These are phyloP conservation scores for Parnassius orleans DNA, from an alignment of 2,888 invertebrate species.

Conservation along the genomic window DNA sequence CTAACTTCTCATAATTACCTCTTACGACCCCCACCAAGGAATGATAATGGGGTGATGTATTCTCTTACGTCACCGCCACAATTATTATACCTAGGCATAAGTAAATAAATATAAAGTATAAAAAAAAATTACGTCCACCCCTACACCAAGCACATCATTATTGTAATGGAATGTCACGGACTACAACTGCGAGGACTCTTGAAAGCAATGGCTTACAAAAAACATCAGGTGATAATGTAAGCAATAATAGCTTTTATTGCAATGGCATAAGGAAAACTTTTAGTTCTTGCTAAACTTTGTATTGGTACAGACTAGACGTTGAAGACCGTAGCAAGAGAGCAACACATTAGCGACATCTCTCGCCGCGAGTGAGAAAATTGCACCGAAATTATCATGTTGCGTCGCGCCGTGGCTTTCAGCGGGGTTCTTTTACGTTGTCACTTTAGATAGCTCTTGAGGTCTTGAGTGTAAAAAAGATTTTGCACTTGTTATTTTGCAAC, in stretches of 20 bases:
- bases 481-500: conserved; percentile 18
- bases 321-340: conserved; percentile 61
- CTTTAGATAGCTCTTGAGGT: conserved; percentile 22
- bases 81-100: too few relatives aligned
- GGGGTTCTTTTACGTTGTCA: conserved; percentile 30
- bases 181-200: conserved; percentile 72
- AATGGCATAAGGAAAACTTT: conserved; percentile 28
- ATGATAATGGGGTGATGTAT: too few relatives aligned
- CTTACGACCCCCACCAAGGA: too few relatives aligned
- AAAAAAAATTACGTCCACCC: conserved; percentile 44
- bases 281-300: conserved; percentile 42
- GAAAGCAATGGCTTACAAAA: conserved; percentile 53
- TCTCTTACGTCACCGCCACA: too few relatives aligned
- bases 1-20: too few relatives aligned
- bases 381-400: conserved; percentile 63
- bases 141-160: conserved; percentile 69
- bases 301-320: conserved; percentile 57
- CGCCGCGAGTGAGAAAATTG: conserved; percentile 71
- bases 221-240: conserved; percentile 25
- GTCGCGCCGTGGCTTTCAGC: conserved; percentile 48
- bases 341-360: conserved; percentile 78
- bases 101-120: too few relatives aligned
- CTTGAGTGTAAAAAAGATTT: conserved; percentile 24
- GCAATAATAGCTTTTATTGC: conserved; percentile 37
- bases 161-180: conserved; percentile 78